Percentiles rank a stretch among this genome's conserved stretches.
phyloP scores from a whole-genome alignment of 1,140 invertebrate genomes.

The Copidosoma floridanum region DNA sequence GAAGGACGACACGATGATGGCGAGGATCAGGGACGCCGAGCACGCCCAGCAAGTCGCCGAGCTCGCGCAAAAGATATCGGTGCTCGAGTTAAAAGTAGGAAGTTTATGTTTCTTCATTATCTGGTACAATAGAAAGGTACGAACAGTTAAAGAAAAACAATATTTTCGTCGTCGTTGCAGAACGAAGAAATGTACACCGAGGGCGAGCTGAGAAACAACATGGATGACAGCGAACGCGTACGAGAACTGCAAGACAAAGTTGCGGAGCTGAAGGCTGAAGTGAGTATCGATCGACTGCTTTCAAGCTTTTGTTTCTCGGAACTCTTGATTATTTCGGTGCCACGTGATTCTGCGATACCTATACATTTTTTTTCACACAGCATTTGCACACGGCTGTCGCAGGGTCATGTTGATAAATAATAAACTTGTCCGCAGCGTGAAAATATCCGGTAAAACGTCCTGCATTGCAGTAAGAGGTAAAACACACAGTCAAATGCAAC shows the following conservation, averaged over 20 bases:
- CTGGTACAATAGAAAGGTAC: background rate
- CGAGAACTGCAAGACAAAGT: constrained; percentile 88
- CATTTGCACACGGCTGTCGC: constrained; percentile 24
- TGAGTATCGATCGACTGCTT: constrained; percentile 50
- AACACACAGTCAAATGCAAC: background rate
- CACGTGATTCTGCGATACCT: no score
- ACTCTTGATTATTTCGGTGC: background rate
- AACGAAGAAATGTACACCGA: constrained; percentile 90
- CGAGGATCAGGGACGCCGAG: constrained; percentile 90
- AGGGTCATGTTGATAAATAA: constrained; percentile 15
- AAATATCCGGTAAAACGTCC: constrained; percentile 7
- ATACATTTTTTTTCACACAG: background rate
- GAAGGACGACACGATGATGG: constrained; percentile 93
- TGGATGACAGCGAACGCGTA: constrained; percentile 79
- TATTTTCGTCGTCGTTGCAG: constrained; percentile 54
- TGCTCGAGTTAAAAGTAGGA: constrained; percentile 85
- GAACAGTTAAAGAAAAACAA: no score
- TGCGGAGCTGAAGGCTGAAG: constrained; percentile 88
- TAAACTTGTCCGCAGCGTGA: background rate
- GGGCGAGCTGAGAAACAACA: constrained; percentile 77
- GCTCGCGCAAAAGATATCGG: constrained; percentile 89
- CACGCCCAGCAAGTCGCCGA: constrained; percentile 92
- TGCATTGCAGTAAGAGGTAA: constrained; percentile 16
- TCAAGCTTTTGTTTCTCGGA: background rate
- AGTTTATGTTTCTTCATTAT: constrained; percentile 5